Base-by-base conservation (phyloP, 2,113 vertebrate species). In the Grammomys surdaster region DNA sequence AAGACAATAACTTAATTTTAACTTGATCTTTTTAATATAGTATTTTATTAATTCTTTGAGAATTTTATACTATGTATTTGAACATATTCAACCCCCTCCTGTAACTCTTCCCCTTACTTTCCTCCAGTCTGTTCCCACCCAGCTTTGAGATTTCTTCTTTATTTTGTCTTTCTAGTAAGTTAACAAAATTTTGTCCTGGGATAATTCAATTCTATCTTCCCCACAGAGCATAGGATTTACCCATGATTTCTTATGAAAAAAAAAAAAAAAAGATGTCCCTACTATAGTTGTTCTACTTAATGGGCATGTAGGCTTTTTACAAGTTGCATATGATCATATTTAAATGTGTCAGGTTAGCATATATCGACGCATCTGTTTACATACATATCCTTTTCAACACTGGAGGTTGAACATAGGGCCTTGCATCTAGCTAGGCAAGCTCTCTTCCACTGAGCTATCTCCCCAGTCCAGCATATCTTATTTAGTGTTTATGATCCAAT, bases 401-500 rank as follows among this genome's bases (percentile, higher is more conserved):
- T 73, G 87, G 51, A 67, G 8, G 69, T 19, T n/a, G n/a, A 58
- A 73, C 16, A 4, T 5, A 56, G 48, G 36, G 24, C 51, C 14
- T 73, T 88, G 36, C 4, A 17, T 14, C 40, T 40, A 60, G 36
- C 2, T 3, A 58, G 51, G 12, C 36, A 58, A 58, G 51, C 13
- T 31, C 14, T 31, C 36, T 73, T 19, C 8, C 51, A 58, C n/a
- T 58, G 33, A 26, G 46, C 46, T 88, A 24, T 54, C 33, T 70
- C 31, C 20, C 46, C 46, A 69, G 69, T 16, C 69, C 51, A 24
- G 48, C 75, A 10, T 40, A 86, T 93, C 67, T 90, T 63, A 76
- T 51, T 91, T 86, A 78, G 72, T 94, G 26, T 93, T 94, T 82
- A 72, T 89, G 60, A 90, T 76, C 58, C 90, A 84, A 94, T 77